These are phyloP conservation scores for Neogale vison DNA, from an alignment of 2,113 vertebrate species.

Conservation along the genomic window DNA sequence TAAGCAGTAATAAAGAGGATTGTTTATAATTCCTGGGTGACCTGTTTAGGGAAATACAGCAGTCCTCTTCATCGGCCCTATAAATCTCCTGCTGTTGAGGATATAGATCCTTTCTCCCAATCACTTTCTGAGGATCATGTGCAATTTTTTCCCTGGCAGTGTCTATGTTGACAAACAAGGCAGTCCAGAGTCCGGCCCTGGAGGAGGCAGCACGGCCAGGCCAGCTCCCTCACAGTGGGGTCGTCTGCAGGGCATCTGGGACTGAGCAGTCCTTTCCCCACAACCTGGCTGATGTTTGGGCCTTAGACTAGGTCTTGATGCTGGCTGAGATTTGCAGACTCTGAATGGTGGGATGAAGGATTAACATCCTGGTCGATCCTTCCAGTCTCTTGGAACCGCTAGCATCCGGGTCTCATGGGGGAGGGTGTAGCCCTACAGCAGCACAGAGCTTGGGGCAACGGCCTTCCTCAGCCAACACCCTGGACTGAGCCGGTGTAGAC, in stretches of 20 bases:
- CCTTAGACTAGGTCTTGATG: not conserved
- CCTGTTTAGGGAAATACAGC: conserved; percentile 79
- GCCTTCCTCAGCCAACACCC: not conserved
- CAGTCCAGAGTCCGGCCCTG: conserved; percentile 10
- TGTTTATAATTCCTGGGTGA: conserved; percentile 83
- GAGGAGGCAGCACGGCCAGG: not conserved
- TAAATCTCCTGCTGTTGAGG: conserved; percentile 76
- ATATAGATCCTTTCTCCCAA: conserved; percentile 72
- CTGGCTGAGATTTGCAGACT: not conserved
- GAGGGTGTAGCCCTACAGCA: not conserved
- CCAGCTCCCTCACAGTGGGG: not conserved
- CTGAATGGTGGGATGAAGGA: not conserved
- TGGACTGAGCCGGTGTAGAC: not conserved
- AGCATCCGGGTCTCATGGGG: not conserved
- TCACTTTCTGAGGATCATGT: conserved; percentile 71
- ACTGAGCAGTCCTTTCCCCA: not conserved
- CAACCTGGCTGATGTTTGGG: not conserved
- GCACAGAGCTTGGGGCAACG: not conserved
- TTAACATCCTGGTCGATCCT: not conserved
- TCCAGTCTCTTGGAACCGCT: not conserved
- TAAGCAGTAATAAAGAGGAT: conserved; percentile 77
- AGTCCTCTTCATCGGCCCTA: conserved; percentile 72
- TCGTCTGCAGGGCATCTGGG: not conserved
- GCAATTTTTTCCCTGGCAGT: conserved; percentile 58
- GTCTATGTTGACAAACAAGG: conserved; percentile 52